These are phyloP conservation scores for Gymnodraco acuticeps DNA, from an alignment of 2,797 vertebrate species.

Conservation along the genomic window DNA sequence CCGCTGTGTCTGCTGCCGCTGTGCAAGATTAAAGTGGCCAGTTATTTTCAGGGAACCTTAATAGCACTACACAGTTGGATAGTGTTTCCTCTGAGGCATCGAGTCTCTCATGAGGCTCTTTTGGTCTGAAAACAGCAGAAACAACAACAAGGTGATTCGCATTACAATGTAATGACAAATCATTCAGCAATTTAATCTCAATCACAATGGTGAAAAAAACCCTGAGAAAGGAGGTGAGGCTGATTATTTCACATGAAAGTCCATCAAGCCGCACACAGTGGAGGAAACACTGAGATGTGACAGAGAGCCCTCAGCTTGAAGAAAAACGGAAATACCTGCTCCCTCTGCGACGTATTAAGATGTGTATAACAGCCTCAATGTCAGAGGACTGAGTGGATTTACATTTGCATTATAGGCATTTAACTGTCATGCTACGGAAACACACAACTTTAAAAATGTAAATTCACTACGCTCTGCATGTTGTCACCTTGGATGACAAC, in stretches of 20 bases:
- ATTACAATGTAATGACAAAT: slow-evolving; percentile 62
- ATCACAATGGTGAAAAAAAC: slow-evolving; percentile 36
- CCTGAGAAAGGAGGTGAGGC: slow-evolving; percentile 22
- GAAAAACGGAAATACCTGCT: slow-evolving; percentile 29
- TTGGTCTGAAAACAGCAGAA: slow-evolving; percentile 46
- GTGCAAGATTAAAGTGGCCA: slow-evolving; percentile 52
- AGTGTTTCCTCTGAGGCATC: slow-evolving; percentile 37
- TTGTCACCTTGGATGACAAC: slow-evolving; percentile 18
- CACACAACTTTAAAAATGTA: slow-evolving; percentile 31
- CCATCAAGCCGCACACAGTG: slow-evolving; percentile 39
- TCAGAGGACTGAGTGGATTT: slow-evolving; percentile 33
- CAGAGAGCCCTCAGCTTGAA: slow-evolving; percentile 26
- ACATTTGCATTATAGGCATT: slow-evolving; percentile 33
- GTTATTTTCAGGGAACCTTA: slow-evolving; percentile 48
- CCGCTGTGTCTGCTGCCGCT: slow-evolving; percentile 21
- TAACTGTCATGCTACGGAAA: slow-evolving; percentile 26
- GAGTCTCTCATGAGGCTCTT: slow-evolving; percentile 31
- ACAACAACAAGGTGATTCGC: slow-evolving; percentile 65
- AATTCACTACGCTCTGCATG: slow-evolving; percentile 12
- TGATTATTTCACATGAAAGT: slow-evolving; percentile 64
- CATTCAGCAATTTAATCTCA: slow-evolving; percentile 55
- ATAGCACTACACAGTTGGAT: slow-evolving; percentile 47
- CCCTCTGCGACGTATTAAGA: slow-evolving; percentile 29
- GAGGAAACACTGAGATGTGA: slow-evolving; percentile 29
- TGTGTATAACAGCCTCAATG: slow-evolving; percentile 16